phyloP scores from a whole-genome alignment of 2,888 invertebrate genomes.

The Uloborus plumipes region DNA sequence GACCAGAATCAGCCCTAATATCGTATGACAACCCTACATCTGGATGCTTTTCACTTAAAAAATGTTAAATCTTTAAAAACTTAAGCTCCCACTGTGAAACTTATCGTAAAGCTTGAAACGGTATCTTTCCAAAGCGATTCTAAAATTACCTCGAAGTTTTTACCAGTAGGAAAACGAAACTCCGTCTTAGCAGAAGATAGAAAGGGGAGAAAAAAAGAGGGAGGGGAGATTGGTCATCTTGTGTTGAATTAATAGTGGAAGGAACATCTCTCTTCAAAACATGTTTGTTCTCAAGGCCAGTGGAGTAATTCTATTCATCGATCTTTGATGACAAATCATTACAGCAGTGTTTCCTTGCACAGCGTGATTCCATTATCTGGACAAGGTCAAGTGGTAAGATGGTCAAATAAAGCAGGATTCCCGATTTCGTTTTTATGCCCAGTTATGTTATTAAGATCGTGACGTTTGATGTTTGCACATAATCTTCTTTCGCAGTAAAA shows the following conservation, averaged over 20 bases:
- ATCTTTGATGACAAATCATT: conserved; percentile 46
- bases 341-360: conserved; percentile 39
- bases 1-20: no score
- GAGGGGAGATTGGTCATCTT: neutral
- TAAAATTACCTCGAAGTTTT: no score
- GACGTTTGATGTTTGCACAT: conserved; percentile 3
- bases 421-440: conserved; percentile 27
- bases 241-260: conserved; percentile 19
- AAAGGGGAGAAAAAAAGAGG: neutral
- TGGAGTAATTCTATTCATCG: conserved; percentile 50
- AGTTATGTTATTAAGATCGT: conserved; percentile 22
- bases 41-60: no score
- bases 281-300: conserved; percentile 39
- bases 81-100: no score
- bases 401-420: conserved; percentile 18
- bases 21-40: no score
- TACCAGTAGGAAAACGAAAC: no score
- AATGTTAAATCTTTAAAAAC: no score
- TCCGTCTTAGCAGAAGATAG: neutral
- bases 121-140: no score
- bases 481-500: neutral
- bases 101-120: no score
- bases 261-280: conserved; percentile 23
- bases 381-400: conserved; percentile 40
- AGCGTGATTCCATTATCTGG: conserved; percentile 50